Evolutionary conservation across 1,140 invertebrate species (phyloP).

Genomic region (Calosoma granatense): DNA sequence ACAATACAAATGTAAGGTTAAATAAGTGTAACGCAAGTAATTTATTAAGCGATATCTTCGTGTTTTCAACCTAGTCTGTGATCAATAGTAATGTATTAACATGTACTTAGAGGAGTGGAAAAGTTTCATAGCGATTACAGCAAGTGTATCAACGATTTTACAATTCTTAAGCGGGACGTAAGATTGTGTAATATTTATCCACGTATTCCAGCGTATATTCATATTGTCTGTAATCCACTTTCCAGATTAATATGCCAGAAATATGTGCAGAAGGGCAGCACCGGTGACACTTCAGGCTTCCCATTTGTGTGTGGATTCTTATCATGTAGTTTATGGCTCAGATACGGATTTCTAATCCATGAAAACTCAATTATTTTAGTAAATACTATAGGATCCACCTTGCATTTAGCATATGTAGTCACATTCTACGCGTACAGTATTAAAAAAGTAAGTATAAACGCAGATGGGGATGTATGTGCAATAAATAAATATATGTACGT

Average conservation of each 20-base stretch:
- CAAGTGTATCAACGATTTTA: slow-evolving; percentile 54
- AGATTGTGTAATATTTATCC: slow-evolving; percentile 30
- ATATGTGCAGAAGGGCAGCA: slow-evolving; percentile 52
- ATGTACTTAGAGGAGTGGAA: slow-evolving; percentile 32
- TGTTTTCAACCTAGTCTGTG: neutral
- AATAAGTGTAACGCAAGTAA: neutral
- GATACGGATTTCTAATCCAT: slow-evolving; percentile 54
- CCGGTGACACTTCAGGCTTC: slow-evolving; percentile 56
- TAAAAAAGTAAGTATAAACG: slow-evolving; percentile 41
- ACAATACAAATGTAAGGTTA: slow-evolving; percentile 7
- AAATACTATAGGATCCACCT: slow-evolving; percentile 52
- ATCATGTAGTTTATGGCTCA: slow-evolving; percentile 57
- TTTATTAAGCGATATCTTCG: neutral
- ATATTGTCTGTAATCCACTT: too few relatives aligned
- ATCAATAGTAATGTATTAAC: slow-evolving; percentile 2
- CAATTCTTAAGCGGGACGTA: slow-evolving; percentile 60
- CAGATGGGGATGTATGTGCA: neutral
- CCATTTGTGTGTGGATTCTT: slow-evolving; percentile 66
- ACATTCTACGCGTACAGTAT: slow-evolving; percentile 52
- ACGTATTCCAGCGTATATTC: too few relatives aligned
- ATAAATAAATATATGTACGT: neutral
- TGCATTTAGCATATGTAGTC: slow-evolving; percentile 52
- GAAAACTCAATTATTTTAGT: slow-evolving; percentile 56
- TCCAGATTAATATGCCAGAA: slow-evolving; percentile 56
- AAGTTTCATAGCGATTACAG: slow-evolving; percentile 44